Percentiles rank a stretch among this genome's conserved stretches.
Conservation (phyloP, 2,113 vertebrate genomes). For the Xiphophorus hellerii region DNA sequence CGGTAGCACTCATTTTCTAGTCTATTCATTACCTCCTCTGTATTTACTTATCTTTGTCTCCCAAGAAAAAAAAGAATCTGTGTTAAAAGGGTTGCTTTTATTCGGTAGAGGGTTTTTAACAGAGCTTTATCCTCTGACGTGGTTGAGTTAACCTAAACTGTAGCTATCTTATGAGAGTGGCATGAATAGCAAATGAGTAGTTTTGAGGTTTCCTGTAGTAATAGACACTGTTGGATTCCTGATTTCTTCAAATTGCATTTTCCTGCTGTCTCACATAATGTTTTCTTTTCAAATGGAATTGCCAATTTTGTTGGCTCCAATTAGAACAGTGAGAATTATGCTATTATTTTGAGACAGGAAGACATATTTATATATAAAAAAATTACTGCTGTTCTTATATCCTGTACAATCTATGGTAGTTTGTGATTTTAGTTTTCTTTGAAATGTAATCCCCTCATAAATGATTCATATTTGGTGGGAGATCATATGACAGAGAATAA, state of each 20-base stretch:
- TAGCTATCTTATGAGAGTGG: slow-evolving; percentile 75
- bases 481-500: slow-evolving; percentile 78
- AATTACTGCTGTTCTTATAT: slow-evolving; percentile 65
- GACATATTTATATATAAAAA: slow-evolving; percentile 4
- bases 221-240: slow-evolving; percentile 80
- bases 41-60: slow-evolving; percentile 86
- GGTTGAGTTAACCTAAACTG: slow-evolving; percentile 78
- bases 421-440: slow-evolving; percentile 77
- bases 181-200: slow-evolving; percentile 81
- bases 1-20: slow-evolving; percentile 77
- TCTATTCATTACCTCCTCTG: slow-evolving; percentile 83
- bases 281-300: slow-evolving; percentile 68
- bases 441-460: slow-evolving; percentile 80
- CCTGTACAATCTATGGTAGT: slow-evolving; percentile 61
- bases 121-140: slow-evolving; percentile 67
- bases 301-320: slow-evolving; percentile 78
- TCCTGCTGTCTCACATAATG: slow-evolving; percentile 57
- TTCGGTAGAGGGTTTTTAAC: slow-evolving; percentile 75
- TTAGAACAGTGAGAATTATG: slow-evolving; percentile 75
- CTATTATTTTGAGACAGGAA: slow-evolving; percentile 59
- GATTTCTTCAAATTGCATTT: slow-evolving; percentile 81
- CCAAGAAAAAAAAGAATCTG: slow-evolving; percentile 66
- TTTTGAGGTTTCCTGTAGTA: slow-evolving; percentile 74
- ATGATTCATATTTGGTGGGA: slow-evolving; percentile 73
- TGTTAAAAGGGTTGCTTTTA: slow-evolving; percentile 79